Evolutionary conservation across 2,797 vertebrate species (phyloP), one percentile per base, ranked within the genome.

Genomic region (Schizopygopsis malacanthus): DNA sequence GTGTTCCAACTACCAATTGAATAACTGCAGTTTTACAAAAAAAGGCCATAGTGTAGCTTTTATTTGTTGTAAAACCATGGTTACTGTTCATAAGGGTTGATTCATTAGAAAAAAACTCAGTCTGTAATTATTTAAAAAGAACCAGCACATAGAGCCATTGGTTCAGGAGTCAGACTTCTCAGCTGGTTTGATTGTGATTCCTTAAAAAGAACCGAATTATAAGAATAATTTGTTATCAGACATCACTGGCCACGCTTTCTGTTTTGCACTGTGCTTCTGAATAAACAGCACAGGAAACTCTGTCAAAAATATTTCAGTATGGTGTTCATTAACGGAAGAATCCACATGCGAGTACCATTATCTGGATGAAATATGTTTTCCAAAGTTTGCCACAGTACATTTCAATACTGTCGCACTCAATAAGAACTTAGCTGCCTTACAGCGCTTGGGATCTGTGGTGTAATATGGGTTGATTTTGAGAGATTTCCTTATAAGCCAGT

Each of bases 401-500:
- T 50, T 41, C 41, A 79, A 37, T 79, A 80, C 76, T 70, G 25
- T 41, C 25, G 13, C 18, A 76, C 4, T 41, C 71, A 77, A 63
- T 69, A 81, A 61, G 2, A 25, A 43, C 78, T 59, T 79, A 69
- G 69, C 63, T 78, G 78, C 79, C 54, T 6, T 73, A 79, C 45
- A 25, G 43, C 61, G 13, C 47, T 47, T 56, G 52, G 41, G 79
- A 83, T 85, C 63, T 67, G 70, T 82, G 82, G 63, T 85, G 71
- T 86, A 67, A 85, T 88, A 85, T 75, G 43, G 61, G 70, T 54
- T 6, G n/a, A 67, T 47, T 87, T 87, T 82, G 39, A 87, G 73
- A 85, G 79, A 81, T 79, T 90, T 89, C 52, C 78, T 85, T 85
- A 67, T 37, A 54, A 85, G 79, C 71, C 84, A 78, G 63, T 81